A percentile compares a stretch with the other conserved stretches of the same genome.
Conservation (phyloP, 2,888 invertebrate genomes). For the Agrotis puta region DNA sequence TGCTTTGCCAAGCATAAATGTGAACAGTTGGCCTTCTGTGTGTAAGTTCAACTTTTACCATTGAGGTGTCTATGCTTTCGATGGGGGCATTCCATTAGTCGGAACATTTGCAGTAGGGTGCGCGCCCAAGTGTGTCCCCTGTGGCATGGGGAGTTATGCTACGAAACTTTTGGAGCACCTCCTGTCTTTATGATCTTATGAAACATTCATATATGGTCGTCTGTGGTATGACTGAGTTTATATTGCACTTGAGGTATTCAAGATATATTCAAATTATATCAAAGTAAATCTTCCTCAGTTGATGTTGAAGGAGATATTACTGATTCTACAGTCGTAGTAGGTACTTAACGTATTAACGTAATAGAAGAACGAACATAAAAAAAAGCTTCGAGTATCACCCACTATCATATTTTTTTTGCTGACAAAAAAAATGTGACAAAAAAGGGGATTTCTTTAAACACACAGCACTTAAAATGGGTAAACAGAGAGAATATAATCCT, state of each 20-base stretch:
- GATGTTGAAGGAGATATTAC: not conserved
- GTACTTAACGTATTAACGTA: not conserved
- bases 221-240: conserved; percentile 13
- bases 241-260: not conserved
- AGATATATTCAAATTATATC: conserved; percentile 2
- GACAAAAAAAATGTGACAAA: conserved; percentile 19
- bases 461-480: conserved; percentile 28
- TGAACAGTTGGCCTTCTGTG: conserved; percentile 28
- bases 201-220: conserved; percentile 47
- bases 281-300: not conserved
- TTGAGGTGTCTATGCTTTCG: conserved; percentile 48
- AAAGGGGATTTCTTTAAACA: conserved; percentile 28
- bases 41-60: conserved; percentile 7
- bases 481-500: conserved; percentile 41
- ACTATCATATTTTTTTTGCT: conserved; percentile 10
- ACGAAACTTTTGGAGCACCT: conserved; percentile 31
- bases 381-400: conserved; percentile 18
- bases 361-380: conserved; percentile 7
- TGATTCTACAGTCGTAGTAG: not conserved
- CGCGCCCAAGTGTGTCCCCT: conserved; percentile 81
- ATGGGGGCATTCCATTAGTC: conserved; percentile 72
- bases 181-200: conserved; percentile 32
- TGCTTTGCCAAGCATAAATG: not conserved
- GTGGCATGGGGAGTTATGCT: conserved; percentile 39
- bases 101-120: conserved; percentile 77